These are phyloP conservation scores for Crocuta crocuta DNA, from an alignment of 2,113 vertebrate genomes.

Conservation along the genomic window DNA sequence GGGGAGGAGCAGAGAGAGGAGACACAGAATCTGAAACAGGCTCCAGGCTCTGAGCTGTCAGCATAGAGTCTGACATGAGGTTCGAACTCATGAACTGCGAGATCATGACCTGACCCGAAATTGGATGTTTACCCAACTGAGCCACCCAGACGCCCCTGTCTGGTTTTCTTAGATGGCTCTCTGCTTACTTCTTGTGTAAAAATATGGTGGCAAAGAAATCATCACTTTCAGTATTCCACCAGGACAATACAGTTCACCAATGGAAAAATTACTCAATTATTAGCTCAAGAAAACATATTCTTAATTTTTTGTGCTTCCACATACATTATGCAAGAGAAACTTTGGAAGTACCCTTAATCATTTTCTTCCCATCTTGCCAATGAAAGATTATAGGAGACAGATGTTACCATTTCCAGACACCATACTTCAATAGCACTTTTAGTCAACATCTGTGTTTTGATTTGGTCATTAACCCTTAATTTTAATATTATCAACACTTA, in stretches of 20 bases:
- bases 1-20: too few relatives aligned
- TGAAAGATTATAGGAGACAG: not conserved
- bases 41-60: too few relatives aligned
- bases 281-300: not conserved
- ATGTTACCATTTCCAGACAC: not conserved
- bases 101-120: too few relatives aligned
- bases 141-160: too few relatives aligned
- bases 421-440: not conserved
- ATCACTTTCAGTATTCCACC: not conserved
- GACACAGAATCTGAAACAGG: too few relatives aligned
- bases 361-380: not conserved
- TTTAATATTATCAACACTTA: not conserved
- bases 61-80: too few relatives aligned
- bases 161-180: not conserved
- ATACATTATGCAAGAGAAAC: not conserved
- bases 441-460: not conserved
- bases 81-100: too few relatives aligned
- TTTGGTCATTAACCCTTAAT: constrained; percentile 5
- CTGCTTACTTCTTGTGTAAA: not conserved
- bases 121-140: too few relatives aligned
- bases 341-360: not conserved
- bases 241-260: not conserved
- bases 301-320: not conserved
- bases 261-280: constrained; percentile 24
- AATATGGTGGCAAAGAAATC: not conserved